These are phyloP conservation scores for Scylla paramamosain DNA, from an alignment of 1,140 invertebrate species.

Conservation along the genomic window DNA sequence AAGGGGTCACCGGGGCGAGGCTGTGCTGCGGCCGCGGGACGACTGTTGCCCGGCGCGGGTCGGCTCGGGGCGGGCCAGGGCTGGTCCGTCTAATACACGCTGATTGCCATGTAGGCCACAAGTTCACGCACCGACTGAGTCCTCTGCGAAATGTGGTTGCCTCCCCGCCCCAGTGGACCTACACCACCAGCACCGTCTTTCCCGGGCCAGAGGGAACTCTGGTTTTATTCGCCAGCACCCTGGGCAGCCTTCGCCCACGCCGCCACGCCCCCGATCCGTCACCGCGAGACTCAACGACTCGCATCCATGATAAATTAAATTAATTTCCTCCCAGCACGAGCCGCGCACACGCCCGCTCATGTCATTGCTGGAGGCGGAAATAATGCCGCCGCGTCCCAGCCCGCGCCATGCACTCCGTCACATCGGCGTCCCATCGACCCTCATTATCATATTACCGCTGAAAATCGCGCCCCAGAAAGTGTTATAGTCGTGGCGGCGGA, in stretches of 20 bases:
- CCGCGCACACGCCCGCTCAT: background rate
- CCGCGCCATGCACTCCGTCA: background rate
- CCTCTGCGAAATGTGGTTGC: background rate
- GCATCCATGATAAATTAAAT: background rate
- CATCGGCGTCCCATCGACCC: background rate
- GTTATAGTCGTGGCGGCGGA: background rate
- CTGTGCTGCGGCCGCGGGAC: background rate
- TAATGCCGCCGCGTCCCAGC: background rate
- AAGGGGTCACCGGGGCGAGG: too few species aligned
- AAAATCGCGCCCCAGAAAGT: background rate
- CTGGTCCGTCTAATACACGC: background rate
- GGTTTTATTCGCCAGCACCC: background rate
- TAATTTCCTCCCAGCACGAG: conserved; percentile 5
- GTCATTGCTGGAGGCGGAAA: background rate
- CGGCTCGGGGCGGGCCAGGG: background rate
- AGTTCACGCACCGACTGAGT: background rate
- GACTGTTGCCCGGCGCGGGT: background rate
- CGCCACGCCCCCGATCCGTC: background rate
- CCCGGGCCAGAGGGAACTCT: background rate
- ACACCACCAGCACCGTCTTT: background rate
- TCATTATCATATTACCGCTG: background rate
- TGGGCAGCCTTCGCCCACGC: background rate
- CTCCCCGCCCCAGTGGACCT: background rate
- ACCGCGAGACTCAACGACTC: background rate
- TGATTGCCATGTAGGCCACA: conserved; percentile 13